These are phyloP conservation scores for Drosophila baimaii DNA, from an alignment of 1,140 invertebrate genomes.

Conservation along the genomic window DNA sequence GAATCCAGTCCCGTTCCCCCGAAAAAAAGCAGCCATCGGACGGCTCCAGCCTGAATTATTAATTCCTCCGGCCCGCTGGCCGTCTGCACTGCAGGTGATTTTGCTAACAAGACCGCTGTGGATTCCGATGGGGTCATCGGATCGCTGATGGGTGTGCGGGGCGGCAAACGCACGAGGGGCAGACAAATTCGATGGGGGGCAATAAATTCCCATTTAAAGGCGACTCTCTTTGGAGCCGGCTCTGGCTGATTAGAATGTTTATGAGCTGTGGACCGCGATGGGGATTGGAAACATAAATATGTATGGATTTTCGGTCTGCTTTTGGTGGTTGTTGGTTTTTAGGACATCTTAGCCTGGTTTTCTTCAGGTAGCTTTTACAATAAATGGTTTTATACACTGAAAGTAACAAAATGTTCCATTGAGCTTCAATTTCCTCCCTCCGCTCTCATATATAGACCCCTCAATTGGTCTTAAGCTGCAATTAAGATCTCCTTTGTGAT, in stretches of 20 bases:
- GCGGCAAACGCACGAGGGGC: slow-evolving; percentile 7
- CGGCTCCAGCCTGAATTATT: slow-evolving; percentile 59
- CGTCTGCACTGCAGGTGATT: slow-evolving; percentile 74
- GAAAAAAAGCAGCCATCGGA: slow-evolving; percentile 40
- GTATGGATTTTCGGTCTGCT: slow-evolving; percentile 1
- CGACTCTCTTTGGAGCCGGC: slow-evolving; percentile 23
- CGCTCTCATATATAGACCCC: neutral
- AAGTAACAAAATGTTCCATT: neutral
- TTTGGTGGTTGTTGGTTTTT: neutral
- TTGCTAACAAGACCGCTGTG: slow-evolving; percentile 67
- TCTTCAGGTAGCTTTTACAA: neutral
- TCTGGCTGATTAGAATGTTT: slow-evolving; percentile 40
- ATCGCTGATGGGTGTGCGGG: slow-evolving; percentile 33
- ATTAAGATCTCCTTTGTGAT: slow-evolving; percentile 56
- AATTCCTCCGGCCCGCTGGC: slow-evolving; percentile 43
- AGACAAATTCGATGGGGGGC: slow-evolving; percentile 42
- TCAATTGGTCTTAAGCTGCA: slow-evolving; percentile 26
- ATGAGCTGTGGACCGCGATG: slow-evolving; percentile 24
- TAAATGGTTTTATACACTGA: neutral
- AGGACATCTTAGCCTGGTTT: neutral
- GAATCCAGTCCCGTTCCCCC: slow-evolving; percentile 4
- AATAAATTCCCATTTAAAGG: slow-evolving; percentile 63
- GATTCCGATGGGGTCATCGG: slow-evolving; percentile 57
- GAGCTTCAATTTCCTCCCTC: neutral
- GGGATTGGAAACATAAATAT: slow-evolving; percentile 4